These are phyloP conservation scores for Diglossa brunneiventris DNA, from an alignment of 2,113 vertebrate species.

Conservation along the genomic window DNA sequence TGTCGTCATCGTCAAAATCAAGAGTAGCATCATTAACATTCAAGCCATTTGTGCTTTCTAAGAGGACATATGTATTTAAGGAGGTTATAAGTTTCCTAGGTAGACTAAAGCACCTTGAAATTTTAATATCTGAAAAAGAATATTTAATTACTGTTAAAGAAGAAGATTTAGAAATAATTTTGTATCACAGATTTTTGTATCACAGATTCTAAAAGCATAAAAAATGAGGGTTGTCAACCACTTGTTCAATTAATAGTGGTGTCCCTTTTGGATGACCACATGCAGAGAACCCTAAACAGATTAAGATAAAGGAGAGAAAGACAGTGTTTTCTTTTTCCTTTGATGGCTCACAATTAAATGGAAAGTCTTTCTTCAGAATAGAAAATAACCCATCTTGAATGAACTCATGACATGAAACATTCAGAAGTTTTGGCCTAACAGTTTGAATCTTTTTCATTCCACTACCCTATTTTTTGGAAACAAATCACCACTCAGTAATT, in stretches of 20 bases:
- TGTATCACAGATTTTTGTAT: background rate
- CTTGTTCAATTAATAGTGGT: background rate
- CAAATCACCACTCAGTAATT: background rate
- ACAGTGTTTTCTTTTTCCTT: background rate
- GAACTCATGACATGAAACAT: background rate
- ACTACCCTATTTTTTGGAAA: background rate
- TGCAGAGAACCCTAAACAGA: background rate
- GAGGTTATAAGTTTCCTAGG: background rate
- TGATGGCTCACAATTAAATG: background rate
- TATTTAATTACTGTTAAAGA: background rate
- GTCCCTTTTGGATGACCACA: accelerated
- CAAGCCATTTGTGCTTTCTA: background rate
- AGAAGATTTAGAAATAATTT: background rate
- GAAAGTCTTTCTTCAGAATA: background rate
- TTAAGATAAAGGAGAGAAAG: background rate
- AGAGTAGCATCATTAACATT: background rate
- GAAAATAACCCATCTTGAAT: background rate
- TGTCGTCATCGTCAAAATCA: background rate
- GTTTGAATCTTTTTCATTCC: background rate
- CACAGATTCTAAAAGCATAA: background rate
- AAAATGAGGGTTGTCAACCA: background rate
- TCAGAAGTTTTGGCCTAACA: background rate
- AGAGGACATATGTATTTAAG: background rate
- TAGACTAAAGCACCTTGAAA: background rate
- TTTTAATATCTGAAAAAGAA: background rate